Percentiles rank a stretch among this genome's conserved stretches.
Conservation (phyloP, 2,888 invertebrate genomes). For the Xestia sexstrigata region DNA sequence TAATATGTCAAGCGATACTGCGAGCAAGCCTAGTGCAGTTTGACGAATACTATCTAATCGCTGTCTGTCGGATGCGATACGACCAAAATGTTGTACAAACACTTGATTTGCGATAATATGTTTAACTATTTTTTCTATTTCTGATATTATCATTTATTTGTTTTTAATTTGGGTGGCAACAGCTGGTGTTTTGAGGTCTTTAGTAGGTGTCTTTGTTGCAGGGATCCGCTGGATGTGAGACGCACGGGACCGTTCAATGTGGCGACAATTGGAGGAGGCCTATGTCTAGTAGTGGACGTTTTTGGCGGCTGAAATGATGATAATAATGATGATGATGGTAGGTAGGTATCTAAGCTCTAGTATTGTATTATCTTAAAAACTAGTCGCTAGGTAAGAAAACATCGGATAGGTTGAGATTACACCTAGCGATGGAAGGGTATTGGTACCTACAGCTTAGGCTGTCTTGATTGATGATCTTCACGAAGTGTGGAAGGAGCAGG, state of each 20-base stretch:
- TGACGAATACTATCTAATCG: slow-evolving; percentile 63
- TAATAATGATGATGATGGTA: too few species aligned
- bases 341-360: too few species aligned
- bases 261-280: too few species aligned
- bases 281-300: too few species aligned
- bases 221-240: too few species aligned
- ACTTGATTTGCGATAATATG: slow-evolving; percentile 41
- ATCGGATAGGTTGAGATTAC: not conserved
- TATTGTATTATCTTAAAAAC: not conserved
- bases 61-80: slow-evolving; percentile 60
- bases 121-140: slow-evolving; percentile 52
- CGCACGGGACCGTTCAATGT: too few species aligned
- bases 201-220: too few species aligned
- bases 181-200: not conserved
- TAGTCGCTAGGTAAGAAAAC: not conserved
- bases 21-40: slow-evolving; percentile 36
- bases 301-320: too few species aligned
- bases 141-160: slow-evolving; percentile 38
- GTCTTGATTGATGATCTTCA: not conserved
- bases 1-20: slow-evolving; percentile 55
- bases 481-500: not conserved
- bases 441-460: not conserved
- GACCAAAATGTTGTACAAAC: slow-evolving; percentile 57
- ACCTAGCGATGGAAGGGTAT: not conserved
- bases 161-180: slow-evolving; percentile 38